Conservation (phyloP, 2,888 invertebrate genomes). For the Leptodirus hochenwartii region DNA sequence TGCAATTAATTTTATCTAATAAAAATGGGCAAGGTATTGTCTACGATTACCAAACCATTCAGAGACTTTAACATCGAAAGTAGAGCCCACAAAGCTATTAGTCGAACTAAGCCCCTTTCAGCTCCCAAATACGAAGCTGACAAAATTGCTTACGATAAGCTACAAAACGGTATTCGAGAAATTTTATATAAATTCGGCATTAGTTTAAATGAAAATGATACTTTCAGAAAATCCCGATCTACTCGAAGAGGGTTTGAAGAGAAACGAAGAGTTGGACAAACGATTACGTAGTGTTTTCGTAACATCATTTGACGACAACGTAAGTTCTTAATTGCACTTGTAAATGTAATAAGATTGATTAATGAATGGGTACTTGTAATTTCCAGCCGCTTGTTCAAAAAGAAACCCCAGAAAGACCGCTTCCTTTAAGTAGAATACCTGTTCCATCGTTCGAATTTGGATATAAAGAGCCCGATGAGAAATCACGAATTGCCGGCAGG, state of each 20-base stretch:
- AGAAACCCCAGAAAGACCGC: slow-evolving; percentile 29
- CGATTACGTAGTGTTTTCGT: slow-evolving; percentile 57
- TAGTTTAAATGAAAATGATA: slow-evolving; percentile 8
- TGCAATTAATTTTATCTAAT: too few relatives aligned
- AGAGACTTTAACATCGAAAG: slow-evolving; percentile 58
- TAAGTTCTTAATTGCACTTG: slow-evolving; percentile 10
- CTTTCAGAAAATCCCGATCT: slow-evolving; percentile 39
- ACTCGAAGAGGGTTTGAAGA: slow-evolving; percentile 39
- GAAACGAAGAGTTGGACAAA: slow-evolving; percentile 40
- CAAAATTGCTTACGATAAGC: slow-evolving; percentile 40
- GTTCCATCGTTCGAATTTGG: slow-evolving; percentile 44
- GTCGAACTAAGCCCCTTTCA: slow-evolving; percentile 36
- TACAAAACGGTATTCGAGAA: slow-evolving; percentile 33
- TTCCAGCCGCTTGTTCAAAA: too few relatives aligned
- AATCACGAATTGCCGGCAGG: slow-evolving; percentile 44
- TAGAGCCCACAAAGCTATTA: slow-evolving; percentile 52
- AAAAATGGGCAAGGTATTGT: slow-evolving; percentile 46
- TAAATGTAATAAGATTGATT: slow-evolving; percentile 8
- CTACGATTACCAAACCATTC: slow-evolving; percentile 36
- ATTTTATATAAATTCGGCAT: too few relatives aligned
- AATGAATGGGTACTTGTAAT: too few relatives aligned
- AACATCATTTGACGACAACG: slow-evolving; percentile 36
- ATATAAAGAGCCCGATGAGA: slow-evolving; percentile 40
- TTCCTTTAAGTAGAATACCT: slow-evolving; percentile 37
- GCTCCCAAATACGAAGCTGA: slow-evolving; percentile 52